Base-by-base conservation (phyloP, 2,888 invertebrate genomes). In the Calliphora vomitoria region DNA sequence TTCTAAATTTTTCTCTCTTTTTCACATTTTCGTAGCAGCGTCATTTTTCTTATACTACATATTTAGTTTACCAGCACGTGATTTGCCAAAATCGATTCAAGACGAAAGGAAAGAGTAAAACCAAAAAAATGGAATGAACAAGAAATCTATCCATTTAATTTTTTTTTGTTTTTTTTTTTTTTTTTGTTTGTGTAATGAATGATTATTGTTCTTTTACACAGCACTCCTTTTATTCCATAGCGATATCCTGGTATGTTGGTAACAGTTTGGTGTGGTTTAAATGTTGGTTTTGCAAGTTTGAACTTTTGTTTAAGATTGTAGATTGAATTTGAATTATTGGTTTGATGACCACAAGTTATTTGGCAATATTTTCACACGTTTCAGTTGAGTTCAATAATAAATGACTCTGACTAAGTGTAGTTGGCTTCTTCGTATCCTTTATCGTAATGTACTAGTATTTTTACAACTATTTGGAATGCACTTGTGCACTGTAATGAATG, bases 261-360 rank as follows among this genome's bases (percentile, higher is more conserved):
- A 55, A 20, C 41, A 53, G 20, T 64, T 47, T 13, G 8, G 18
- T 72, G 44, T 79, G 25, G n/a, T 55, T 75, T 8, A 38, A 80
- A 58, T 62, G 44, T 20, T 50, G 66, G n/a, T 50, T n/a, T 41
- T 55, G 41, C 25, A 20, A 69, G 47, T 58, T 58, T 60, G 35
- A 79, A 75, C 47, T 55, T 74, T 75, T 44, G 50, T 41, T n/a
- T 35, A 60, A 35, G 50, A 50, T 60, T 41, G 25, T 10, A 66
- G 66, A 84, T 55, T 74, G 72, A 78, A 62, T 81, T 81, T 84
- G 78, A 87, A 69, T 85, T 87, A 85, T 79, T 82, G 69, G 13
- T 47, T 82, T 53, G 60, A 78, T 82, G 81, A 72, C 76, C 81
- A 81, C 74, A 68, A 79, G 58, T 60, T 79, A 72, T 82, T 82